These are phyloP conservation scores for Rambutsinella grinnellia DNA, from an alignment of 2,888 invertebrate species.

Conservation along the genomic window DNA sequence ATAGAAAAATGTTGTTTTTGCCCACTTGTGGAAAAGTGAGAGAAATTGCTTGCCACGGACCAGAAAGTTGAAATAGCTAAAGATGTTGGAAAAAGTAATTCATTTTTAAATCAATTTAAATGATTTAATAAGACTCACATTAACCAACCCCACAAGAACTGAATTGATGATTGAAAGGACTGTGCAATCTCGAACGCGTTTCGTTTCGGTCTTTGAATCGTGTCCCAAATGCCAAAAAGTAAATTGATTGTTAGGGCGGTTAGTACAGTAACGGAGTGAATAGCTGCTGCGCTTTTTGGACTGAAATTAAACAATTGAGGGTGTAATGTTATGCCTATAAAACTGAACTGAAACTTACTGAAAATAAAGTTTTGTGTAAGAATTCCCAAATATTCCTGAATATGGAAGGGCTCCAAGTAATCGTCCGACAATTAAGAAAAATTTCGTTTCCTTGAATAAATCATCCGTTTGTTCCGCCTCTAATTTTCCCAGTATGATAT, in stretches of 20 bases:
- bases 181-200: slow-evolving; percentile 40
- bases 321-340: too few species aligned
- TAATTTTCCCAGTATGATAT: slow-evolving; percentile 8
- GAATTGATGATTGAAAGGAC: slow-evolving; percentile 18
- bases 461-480: slow-evolving; percentile 25
- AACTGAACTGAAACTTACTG: too few species aligned
- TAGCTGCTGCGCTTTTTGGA: slow-evolving; percentile 23
- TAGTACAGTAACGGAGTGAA: slow-evolving; percentile 9
- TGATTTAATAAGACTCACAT: slow-evolving; percentile 12
- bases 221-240: slow-evolving; percentile 9
- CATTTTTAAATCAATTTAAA: background rate
- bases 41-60: slow-evolving; percentile 34
- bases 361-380: slow-evolving; percentile 18
- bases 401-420: slow-evolving; percentile 37
- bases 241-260: slow-evolving; percentile 11
- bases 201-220: slow-evolving; percentile 4
- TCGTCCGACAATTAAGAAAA: slow-evolving; percentile 27
- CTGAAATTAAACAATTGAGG: background rate
- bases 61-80: slow-evolving; percentile 36
- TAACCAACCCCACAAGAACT: slow-evolving; percentile 32
- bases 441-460: slow-evolving; percentile 7
- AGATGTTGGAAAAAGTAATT: background rate
- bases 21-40: slow-evolving; percentile 30
- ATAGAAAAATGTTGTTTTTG: slow-evolving; percentile 23
- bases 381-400: slow-evolving; percentile 31